These are phyloP conservation scores for Peromyscus nudipes DNA, from an alignment of 2,797 vertebrate species.

Conservation along the genomic window DNA sequence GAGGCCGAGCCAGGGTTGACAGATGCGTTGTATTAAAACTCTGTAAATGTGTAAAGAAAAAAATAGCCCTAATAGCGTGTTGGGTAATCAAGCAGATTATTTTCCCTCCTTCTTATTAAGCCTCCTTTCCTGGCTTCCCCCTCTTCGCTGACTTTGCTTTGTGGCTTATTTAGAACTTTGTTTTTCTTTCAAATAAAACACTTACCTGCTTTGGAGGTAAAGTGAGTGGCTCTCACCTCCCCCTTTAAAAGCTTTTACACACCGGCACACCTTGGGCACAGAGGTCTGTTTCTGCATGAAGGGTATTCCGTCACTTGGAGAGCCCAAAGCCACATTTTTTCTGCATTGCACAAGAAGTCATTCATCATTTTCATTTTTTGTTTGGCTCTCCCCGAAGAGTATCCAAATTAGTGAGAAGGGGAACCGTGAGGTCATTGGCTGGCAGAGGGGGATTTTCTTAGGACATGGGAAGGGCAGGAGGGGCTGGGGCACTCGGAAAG, in stretches of 20 bases:
- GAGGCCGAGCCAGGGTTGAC: not conserved
- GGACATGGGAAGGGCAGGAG: not conserved
- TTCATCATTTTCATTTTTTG: conserved; percentile 79
- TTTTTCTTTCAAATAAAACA: conserved; percentile 62
- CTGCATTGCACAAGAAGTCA: conserved; percentile 77
- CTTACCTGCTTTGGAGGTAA: conserved; percentile 56
- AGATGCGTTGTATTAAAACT: not conserved
- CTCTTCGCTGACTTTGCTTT: not conserved
- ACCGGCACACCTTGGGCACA: not conserved
- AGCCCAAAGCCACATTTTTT: conserved; percentile 73
- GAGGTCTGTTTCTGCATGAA: conserved; percentile 67
- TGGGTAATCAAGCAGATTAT: not conserved
- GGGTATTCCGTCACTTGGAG: conserved; percentile 62
- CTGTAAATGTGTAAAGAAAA: not conserved
- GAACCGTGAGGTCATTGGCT: conserved; percentile 51
- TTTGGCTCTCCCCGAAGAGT: conserved; percentile 62
- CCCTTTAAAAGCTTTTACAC: conserved; percentile 22
- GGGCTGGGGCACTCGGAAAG: not conserved
- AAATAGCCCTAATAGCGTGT: not conserved
- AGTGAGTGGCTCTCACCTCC: conserved; percentile 63
- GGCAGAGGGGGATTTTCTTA: conserved; percentile 31
- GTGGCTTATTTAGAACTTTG: conserved; percentile 43
- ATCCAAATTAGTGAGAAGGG: conserved; percentile 56
- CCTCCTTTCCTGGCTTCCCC: not conserved
- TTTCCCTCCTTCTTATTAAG: not conserved